phyloP scores from a whole-genome alignment of 2,888 invertebrate species.

The Hemithea aestivaria region DNA sequence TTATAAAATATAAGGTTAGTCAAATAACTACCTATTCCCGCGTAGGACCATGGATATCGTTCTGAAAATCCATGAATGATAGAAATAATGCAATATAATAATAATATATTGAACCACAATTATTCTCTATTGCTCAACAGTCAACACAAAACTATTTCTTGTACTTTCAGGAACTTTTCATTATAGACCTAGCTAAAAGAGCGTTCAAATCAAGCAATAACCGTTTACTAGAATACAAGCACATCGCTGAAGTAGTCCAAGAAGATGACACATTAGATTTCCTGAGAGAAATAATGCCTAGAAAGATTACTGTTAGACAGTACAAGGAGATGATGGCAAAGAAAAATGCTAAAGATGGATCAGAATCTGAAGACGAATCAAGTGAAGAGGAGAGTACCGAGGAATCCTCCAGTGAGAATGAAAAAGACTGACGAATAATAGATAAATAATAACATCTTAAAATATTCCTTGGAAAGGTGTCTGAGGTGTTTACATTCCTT shows the following conservation, averaged over 20 bases:
- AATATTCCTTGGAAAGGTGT: too few relatives aligned
- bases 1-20: too few relatives aligned
- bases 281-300: slow-evolving; percentile 85
- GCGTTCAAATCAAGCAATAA: slow-evolving; percentile 76
- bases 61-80: too few relatives aligned
- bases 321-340: slow-evolving; percentile 83
- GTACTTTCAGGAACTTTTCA: slow-evolving; percentile 85
- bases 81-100: too few relatives aligned
- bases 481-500: too few relatives aligned
- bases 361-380: slow-evolving; percentile 55
- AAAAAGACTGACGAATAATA: slow-evolving; percentile 41
- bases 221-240: slow-evolving; percentile 82
- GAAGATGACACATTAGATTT: slow-evolving; percentile 83
- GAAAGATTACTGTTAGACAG: slow-evolving; percentile 84
- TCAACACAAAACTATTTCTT: too few relatives aligned
- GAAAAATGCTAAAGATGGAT: slow-evolving; percentile 56
- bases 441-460: too few relatives aligned
- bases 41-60: too few relatives aligned
- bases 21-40: too few relatives aligned
- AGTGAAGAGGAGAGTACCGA: slow-evolving; percentile 46
- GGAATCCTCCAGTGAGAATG: slow-evolving; percentile 54
- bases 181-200: slow-evolving; percentile 81
- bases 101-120: too few relatives aligned
- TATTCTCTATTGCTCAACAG: too few relatives aligned
- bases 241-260: slow-evolving; percentile 85